These are phyloP conservation scores for Parambassis ranga DNA, from an alignment of 2,797 vertebrate genomes.

Conservation along the genomic window DNA sequence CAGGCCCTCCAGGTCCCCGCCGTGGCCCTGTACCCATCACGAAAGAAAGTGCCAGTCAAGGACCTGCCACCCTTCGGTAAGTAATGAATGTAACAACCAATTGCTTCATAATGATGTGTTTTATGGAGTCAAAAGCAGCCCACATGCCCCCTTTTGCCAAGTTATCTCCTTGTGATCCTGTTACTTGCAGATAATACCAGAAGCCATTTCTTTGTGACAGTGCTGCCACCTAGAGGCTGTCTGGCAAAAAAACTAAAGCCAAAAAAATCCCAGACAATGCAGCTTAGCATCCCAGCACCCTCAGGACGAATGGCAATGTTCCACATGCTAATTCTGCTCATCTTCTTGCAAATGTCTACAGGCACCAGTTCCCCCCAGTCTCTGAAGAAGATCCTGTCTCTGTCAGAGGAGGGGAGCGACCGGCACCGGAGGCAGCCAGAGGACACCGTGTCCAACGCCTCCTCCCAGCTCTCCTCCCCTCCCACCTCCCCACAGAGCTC, in stretches of 20 bases:
- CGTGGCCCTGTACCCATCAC: constrained; percentile 92
- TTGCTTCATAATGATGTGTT: not conserved
- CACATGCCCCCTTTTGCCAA: not conserved
- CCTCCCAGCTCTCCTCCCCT: constrained; percentile 93
- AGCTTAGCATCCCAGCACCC: constrained; percentile 22
- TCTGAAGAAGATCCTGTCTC: constrained; percentile 98
- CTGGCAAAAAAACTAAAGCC: not conserved
- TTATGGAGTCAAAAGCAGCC: not conserved
- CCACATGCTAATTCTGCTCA: constrained; percentile 54
- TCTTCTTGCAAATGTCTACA: constrained; percentile 64
- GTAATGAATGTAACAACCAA: constrained; percentile 12
- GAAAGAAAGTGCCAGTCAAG: constrained; percentile 96
- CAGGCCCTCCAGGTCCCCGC: constrained; percentile 92
- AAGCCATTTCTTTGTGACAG: not conserved
- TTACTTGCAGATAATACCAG: constrained; percentile 42
- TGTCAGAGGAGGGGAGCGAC: constrained; percentile 94
- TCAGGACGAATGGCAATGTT: constrained; percentile 12
- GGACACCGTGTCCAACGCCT: constrained; percentile 90
- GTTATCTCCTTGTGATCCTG: constrained; percentile 6
- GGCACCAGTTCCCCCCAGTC: constrained; percentile 98
- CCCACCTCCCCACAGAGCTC: constrained; percentile 96
- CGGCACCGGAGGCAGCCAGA: constrained; percentile 89
- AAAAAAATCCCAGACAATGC: constrained; percentile 49
- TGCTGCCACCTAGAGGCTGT: constrained; percentile 63
- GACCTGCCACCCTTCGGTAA: constrained; percentile 97